Base-by-base conservation (phyloP, 2,113 vertebrate species). In the Albula goreensis region DNA sequence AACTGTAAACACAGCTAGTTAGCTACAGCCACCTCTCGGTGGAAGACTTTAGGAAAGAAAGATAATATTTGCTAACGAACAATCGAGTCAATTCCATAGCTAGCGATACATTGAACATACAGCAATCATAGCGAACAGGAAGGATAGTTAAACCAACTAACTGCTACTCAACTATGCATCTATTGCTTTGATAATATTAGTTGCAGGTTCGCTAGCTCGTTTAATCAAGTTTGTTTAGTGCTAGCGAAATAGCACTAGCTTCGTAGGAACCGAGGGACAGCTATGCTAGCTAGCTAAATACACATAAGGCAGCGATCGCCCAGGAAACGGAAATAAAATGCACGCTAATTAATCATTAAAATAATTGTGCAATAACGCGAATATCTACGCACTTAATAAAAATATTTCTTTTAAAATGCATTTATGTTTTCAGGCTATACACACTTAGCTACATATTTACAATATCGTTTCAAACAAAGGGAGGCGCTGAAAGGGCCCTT, bases 241-340 rank as follows among this genome's bases (percentile, higher is more conserved):
- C 50, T 74, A 4, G 19, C 70, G 10, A 10, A n/a, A n/a, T 74
- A 0, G 2, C n/a, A 31, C 2, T 66, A 66, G 60, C 60, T 66
- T 66, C 22, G 9, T 66, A 66, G 22, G 22, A 19, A 66, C 60
- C 15, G 6, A 66, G 60, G 17, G 22, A 66, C 17, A 66, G 60
- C 60, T 66, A 66, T 66, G 60, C 60, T 66, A 48, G 70, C 50
- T 51, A 60, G 41, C 79, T 0, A 51, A 50, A 41, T 80, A 50
- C 66, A 83, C 50, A 78, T 4, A 66, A 74, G 74, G 48, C 78
- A 83, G 77, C 70, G 80, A 70, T 86, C 57, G 19, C 15, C 77
- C 86, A 87, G 82, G 82, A 87, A 87, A 87, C 86, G 86, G 82
- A 83, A 87, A 82, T 82, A 82, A 60, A 86, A 86, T 81, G 48